Evolutionary conservation across 2,113 vertebrate species (phyloP).

Genomic region (Hyla sarda): DNA sequence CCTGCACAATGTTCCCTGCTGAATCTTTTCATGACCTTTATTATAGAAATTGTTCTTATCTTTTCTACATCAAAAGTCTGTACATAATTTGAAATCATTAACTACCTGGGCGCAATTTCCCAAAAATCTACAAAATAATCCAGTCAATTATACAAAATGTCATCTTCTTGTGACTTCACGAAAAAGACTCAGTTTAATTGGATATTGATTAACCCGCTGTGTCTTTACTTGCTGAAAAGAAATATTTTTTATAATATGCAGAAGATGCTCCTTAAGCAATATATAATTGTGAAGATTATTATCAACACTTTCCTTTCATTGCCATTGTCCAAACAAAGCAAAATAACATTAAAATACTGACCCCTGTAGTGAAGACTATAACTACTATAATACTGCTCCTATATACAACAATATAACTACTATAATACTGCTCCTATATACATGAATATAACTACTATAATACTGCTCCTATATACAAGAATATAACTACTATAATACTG

Average conservation of each 20-base stretch:
- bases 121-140: constrained; percentile 4
- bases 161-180: background rate
- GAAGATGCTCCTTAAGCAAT: background rate
- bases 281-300: background rate
- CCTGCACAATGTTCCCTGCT: constrained; percentile 64
- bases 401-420: no score
- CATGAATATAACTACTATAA: no score
- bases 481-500: background rate
- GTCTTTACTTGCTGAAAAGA: background rate
- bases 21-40: constrained; percentile 65
- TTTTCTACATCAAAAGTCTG: background rate
- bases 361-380: no score
- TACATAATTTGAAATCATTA: constrained; percentile 36
- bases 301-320: background rate
- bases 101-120: constrained; percentile 5
- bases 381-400: no score
- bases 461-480: background rate
- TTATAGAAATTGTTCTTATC: constrained; percentile 20
- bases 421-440: no score
- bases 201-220: constrained; percentile 5
- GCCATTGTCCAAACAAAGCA: background rate
- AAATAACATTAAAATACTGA: background rate
- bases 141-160: constrained; percentile 44
- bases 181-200: background rate
- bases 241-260: background rate